Percentiles rank a stretch among this genome's conserved stretches.
phyloP scores from a whole-genome alignment of 2,113 vertebrate species.

The Neopipo cinnamomea region DNA sequence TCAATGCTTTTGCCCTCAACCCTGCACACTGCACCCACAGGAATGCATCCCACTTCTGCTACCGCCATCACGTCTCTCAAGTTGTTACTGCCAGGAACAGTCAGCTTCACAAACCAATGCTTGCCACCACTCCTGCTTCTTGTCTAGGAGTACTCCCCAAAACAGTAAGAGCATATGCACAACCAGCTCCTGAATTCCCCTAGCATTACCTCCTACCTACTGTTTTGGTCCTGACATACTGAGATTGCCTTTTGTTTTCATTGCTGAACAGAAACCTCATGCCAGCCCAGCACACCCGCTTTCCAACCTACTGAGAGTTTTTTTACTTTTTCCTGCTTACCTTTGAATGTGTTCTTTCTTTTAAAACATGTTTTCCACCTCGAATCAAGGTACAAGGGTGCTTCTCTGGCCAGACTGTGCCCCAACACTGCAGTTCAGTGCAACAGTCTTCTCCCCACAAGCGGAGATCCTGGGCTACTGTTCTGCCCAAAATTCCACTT shows the following conservation, averaged over 20 bases:
- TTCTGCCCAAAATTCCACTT: not conserved
- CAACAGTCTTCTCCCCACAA: rapidly evolving
- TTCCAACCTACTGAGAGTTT: rapidly evolving
- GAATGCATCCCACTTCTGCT: not conserved
- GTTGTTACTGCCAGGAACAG: not conserved
- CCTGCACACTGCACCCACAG: not conserved
- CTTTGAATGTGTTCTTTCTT: not conserved
- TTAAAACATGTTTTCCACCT: not conserved
- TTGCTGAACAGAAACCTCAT: not conserved
- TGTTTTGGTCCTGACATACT: not conserved
- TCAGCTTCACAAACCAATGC: not conserved
- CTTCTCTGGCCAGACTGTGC: not conserved
- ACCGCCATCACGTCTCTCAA: rapidly evolving
- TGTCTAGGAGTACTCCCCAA: not conserved
- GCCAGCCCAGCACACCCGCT: not conserved
- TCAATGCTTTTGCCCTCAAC: not conserved
- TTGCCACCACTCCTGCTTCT: not conserved
- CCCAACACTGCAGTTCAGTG: not conserved
- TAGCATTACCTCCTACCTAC: not conserved
- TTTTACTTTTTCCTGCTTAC: not conserved
- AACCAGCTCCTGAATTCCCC: not conserved
- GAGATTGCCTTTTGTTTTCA: not conserved
- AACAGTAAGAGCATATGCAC: rapidly evolving
- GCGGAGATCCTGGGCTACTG: not conserved
- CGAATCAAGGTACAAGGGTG: not conserved